Conservation (phyloP, 2,888 invertebrate species). For the Eupithecia abbreviata region DNA sequence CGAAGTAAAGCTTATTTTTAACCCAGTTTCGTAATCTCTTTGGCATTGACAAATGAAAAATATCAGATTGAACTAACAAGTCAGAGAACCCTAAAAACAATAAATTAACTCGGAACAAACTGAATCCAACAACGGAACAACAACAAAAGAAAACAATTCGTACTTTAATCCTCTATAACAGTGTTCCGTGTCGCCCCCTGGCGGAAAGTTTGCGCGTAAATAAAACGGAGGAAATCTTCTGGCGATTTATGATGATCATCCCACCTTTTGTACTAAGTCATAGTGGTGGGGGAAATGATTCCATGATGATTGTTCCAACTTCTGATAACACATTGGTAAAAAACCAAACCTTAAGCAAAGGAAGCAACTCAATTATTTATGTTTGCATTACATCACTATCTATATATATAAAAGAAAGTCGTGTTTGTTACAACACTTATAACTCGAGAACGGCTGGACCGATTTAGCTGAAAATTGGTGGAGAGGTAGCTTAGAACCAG, state of each 20-base stretch:
- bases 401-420: no score
- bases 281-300: slow-evolving; percentile 23
- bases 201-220: slow-evolving; percentile 40
- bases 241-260: slow-evolving; percentile 47
- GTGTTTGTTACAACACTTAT: no score
- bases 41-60: slow-evolving; percentile 15
- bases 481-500: no score
- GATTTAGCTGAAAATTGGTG: no score
- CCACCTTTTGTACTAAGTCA: slow-evolving; percentile 47
- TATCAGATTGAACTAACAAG: slow-evolving; percentile 11
- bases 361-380: not conserved
- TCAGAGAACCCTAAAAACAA: slow-evolving; percentile 30
- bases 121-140: slow-evolving; percentile 36
- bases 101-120: slow-evolving; percentile 41
- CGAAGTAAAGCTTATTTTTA: not conserved
- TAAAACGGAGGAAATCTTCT: slow-evolving; percentile 40
- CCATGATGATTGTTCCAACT: not conserved
- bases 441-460: no score
- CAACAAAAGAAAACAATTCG: slow-evolving; percentile 47
- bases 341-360: not conserved
- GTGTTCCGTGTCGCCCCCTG: slow-evolving; percentile 39
- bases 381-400: not conserved
- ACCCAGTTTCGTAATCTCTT: slow-evolving; percentile 10
- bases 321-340: not conserved
- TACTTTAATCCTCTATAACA: slow-evolving; percentile 43